These are phyloP conservation scores for Lasioglossum calceatum DNA, from an alignment of 2,888 invertebrate species.

Conservation along the genomic window DNA sequence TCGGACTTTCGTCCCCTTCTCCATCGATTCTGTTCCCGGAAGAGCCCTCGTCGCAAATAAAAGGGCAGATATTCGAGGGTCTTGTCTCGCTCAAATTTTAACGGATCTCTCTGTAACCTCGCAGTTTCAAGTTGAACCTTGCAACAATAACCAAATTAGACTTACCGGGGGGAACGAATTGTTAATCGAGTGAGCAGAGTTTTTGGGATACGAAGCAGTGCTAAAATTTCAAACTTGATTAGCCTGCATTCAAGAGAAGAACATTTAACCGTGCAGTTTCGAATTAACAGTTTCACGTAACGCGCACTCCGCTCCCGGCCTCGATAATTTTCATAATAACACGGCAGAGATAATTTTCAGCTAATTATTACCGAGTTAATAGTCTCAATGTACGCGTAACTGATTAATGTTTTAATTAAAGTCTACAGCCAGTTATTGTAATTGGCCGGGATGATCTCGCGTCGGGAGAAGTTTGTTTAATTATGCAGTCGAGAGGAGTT, in stretches of 20 bases:
- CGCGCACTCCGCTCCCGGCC: no score
- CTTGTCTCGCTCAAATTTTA: not conserved
- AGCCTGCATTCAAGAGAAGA: not conserved
- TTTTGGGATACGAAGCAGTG: not conserved
- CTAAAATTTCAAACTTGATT: not conserved
- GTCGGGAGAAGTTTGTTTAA: not conserved
- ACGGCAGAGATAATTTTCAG: not conserved
- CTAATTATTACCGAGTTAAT: not conserved
- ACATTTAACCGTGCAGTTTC: not conserved
- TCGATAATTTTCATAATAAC: conserved; percentile 7
- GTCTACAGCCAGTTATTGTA: not conserved
- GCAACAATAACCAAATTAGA: not conserved
- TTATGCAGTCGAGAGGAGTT: not conserved
- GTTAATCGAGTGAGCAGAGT: not conserved
- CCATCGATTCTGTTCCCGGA: conserved; percentile 17
- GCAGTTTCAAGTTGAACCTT: not conserved
- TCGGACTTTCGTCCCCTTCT: conserved; percentile 13
- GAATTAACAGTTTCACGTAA: conserved; percentile 4
- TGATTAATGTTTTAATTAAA: conserved; percentile 1
- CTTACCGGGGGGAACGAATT: not conserved
- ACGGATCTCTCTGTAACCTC: not conserved
- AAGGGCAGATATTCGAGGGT: conserved; percentile 15
- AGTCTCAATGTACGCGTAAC: not conserved
- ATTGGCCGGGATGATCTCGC: not conserved
- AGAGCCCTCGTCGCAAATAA: conserved; percentile 7